Evolutionary conservation across 2,888 invertebrate species (phyloP), one percentile per base, ranked within the genome.

Genomic region (Trachelus troglodyta): DNA sequence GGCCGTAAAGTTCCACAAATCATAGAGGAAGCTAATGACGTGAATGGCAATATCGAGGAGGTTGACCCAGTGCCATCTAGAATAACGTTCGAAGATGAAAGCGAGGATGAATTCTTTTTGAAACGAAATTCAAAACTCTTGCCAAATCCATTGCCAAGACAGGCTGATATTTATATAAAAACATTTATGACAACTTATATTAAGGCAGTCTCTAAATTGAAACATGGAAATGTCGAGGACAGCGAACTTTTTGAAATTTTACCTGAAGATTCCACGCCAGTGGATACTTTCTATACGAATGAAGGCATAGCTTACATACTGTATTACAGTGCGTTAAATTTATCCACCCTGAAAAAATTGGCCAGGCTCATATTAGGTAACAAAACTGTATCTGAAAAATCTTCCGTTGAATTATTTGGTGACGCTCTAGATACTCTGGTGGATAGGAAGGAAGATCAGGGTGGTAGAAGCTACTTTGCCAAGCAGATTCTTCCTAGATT

Each of bases 181-280:
- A 94, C 94, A 75, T 94, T 93, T 85, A 93, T 95, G 81, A 94
- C 94, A 1, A 92, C 93, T 69, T 95, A 93, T 82, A 92, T 95
- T 35, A 92, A 92, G 83, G 89, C 93, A 2, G 75, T 83, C 69
- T 79, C 77, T 37, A 87, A 84, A 34, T 79, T 83, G 0, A 77
- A 81, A 15, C 12, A 73, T 23, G 74, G 78, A 12, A 34, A 82
- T 6, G 34, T 12, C 1, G 74, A 82, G 15, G 37, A 75, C 3
- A 69, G 76, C 12, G 81, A 81, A 69, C 34, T 79, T 9, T 79
- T 79, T 73, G 83, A 82, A 79, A 40, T 82, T 75, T 11, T 86
- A 23, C 12, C 81, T 73, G 92, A 93, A 9, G 92, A 93, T 84
- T 92, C 92, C 1, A 92, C 93, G 73, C 89, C 93, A 11, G 90